Evolutionary conservation across 2,113 vertebrate genomes (phyloP), one percentile per base, ranked within the genome.

Genomic region (Rousettus leschenaultii): DNA sequence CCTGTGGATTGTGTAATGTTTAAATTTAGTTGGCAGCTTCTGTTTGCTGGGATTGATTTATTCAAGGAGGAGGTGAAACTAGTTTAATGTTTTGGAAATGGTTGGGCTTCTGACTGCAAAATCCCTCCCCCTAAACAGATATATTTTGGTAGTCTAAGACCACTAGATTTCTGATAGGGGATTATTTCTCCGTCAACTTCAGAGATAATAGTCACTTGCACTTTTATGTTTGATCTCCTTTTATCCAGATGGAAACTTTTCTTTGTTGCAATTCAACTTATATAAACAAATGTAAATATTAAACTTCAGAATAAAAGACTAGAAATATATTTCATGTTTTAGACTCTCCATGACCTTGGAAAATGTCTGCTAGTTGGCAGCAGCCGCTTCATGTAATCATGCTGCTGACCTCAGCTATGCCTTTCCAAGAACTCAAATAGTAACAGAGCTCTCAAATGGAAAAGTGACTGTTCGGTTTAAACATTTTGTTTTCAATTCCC

Each of bases 401-500:
- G 82, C 79, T 45, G 89, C 33, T 97, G 96, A 98, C 97, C 83
- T 96, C 63, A 24, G 88, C 65, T 80, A 66, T 53, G 89, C 26
- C 95, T 98, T 92, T 97, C 89, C 83, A 97, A 96, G 95, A 98
- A 97, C 86, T 84, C 65, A 94, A 57, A 91, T 14, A 53, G 10
- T 40, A 96, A 74, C 89, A 96, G 43, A 97, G 94, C 53, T 92
- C 75, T 80, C 63, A 30, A 14, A 86, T 92, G 48, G 66, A 61
- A 97, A 92, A 97, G 94, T 94, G 94, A 89, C 48, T 88, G 84
- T 89, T 96, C 35, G 77, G 63, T 85, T 97, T 96, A 79, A 96
- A 90, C 91, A 68, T 55, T 83, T 90, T 98, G 96, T 97, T 98
- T 98, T 96, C 86, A 96, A 0, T 97, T 97, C 91, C 91, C 48